These are phyloP conservation scores for Nicator chloris DNA, from an alignment of 2,113 vertebrate species.

Conservation along the genomic window DNA sequence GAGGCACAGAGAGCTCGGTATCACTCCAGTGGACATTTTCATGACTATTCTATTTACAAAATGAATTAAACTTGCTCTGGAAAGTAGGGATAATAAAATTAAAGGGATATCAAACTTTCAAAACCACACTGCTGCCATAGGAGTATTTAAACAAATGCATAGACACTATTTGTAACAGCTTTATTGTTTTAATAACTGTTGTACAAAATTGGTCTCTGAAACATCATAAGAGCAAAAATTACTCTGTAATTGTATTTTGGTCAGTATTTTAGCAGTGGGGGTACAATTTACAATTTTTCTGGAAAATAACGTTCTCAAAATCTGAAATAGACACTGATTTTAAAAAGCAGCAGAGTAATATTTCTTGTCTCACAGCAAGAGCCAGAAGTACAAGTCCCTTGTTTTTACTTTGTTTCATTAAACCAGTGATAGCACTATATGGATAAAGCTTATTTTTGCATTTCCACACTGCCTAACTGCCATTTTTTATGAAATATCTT, in stretches of 20 bases:
- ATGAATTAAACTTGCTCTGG: neutral
- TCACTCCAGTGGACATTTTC: neutral
- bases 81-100: neutral
- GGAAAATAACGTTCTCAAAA: slow-evolving; percentile 55
- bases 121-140: neutral
- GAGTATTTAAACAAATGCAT: neutral
- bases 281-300: slow-evolving; percentile 26
- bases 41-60: neutral
- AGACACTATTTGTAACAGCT: slow-evolving; percentile 31
- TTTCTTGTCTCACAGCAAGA: neutral
- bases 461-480: neutral
- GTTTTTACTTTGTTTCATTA: neutral
- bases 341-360: neutral
- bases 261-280: neutral
- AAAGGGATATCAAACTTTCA: neutral
- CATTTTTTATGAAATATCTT: neutral
- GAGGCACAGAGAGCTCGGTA: rapidly evolving
- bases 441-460: neutral
- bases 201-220: slow-evolving; percentile 67
- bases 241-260: slow-evolving; percentile 52
- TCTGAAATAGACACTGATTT: slow-evolving; percentile 22
- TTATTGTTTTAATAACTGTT: slow-evolving; percentile 68
- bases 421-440: neutral
- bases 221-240: neutral
- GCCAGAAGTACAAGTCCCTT: neutral